These are phyloP conservation scores for Melitaea cinxia DNA, from an alignment of 1,140 invertebrate genomes.

Conservation along the genomic window DNA sequence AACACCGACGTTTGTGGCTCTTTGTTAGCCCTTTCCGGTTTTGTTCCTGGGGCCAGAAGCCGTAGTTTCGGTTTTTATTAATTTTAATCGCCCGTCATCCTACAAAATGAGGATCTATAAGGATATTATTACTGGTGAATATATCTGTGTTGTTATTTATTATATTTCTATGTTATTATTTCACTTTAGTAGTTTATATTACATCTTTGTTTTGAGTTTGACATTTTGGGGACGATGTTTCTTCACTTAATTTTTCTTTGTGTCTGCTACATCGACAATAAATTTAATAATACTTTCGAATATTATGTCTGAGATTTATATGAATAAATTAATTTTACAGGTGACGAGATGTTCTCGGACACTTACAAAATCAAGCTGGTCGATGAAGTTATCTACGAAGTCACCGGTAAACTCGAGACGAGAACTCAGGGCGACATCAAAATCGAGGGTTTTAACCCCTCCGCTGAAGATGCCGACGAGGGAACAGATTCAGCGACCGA, in stretches of 20 bases:
- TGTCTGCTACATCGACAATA: constrained; percentile 66
- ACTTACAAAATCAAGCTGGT: constrained; percentile 97
- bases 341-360: constrained; percentile 99
- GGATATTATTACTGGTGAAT: constrained; percentile 94
- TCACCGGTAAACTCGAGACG: constrained; percentile 92
- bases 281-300: neutral
- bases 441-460: constrained; percentile 95
- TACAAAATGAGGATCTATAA: constrained; percentile 97
- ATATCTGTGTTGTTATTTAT: constrained; percentile 41
- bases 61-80: constrained; percentile 85
- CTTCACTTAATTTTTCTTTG: constrained; percentile 40
- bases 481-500: constrained; percentile 89
- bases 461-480: constrained; percentile 94
- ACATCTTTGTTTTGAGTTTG: constrained; percentile 64
- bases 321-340: constrained; percentile 79
- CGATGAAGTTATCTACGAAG: constrained; percentile 97
- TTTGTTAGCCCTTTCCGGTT: constrained; percentile 82
- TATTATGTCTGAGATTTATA: constrained; percentile 8
- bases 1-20: constrained; percentile 48
- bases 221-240: constrained; percentile 59
- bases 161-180: constrained; percentile 47
- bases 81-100: constrained; percentile 86
- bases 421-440: constrained; percentile 90
- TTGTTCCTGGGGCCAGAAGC: constrained; percentile 82
- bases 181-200: constrained; percentile 38